Evolutionary conservation across 2,888 invertebrate genomes (phyloP), one percentile per base, ranked within the genome.

Genomic region (Drosophila pseudotakahashii): DNA sequence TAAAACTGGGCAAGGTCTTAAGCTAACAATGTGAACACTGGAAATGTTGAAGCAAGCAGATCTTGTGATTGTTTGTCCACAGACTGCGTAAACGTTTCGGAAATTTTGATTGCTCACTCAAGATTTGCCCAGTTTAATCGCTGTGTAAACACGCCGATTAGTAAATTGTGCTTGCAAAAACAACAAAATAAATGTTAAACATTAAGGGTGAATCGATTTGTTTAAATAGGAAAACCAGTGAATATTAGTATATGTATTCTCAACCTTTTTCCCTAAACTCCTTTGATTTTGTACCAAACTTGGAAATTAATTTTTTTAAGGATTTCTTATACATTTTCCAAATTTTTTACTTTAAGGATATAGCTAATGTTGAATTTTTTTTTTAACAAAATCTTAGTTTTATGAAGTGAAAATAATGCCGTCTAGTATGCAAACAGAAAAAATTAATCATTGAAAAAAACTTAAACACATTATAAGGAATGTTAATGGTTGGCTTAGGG

Each of bases 111-210:
- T 6, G n/a, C 26, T 13, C 10, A 5, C 50, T 11, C n/a, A 13
- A 39, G 34, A 32, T 66, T 51, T 52, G 32, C 51, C 7, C 16
- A 23, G 42, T 23, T 32, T 45, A 45, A 37, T 64, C 64, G 37
- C 16, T 42, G 44, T 30, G 44, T 37, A 51, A 66, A 34, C 9
- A 37, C 37, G 26, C 32, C 16, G 14, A 39, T 45, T 34, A 52
- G 45, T 32, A n/a, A 52, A 45, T 73, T 71, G 61, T 71, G 61
- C 59, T 69, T 53, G 69, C 69, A 60, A 57, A 68, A 71, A 61
- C 70, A 72, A 72, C 72, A 61, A 59, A 60, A 75, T 62, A 71
- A 37, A 26, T 42, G 36, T 41, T 44, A 36, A 66, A 66, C 41
- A 62, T 50, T 39, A 14, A 19, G 52, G 19, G 30, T 41, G 62